These are phyloP conservation scores for Suillia variegata DNA, from an alignment of 2,888 invertebrate species.

Conservation along the genomic window DNA sequence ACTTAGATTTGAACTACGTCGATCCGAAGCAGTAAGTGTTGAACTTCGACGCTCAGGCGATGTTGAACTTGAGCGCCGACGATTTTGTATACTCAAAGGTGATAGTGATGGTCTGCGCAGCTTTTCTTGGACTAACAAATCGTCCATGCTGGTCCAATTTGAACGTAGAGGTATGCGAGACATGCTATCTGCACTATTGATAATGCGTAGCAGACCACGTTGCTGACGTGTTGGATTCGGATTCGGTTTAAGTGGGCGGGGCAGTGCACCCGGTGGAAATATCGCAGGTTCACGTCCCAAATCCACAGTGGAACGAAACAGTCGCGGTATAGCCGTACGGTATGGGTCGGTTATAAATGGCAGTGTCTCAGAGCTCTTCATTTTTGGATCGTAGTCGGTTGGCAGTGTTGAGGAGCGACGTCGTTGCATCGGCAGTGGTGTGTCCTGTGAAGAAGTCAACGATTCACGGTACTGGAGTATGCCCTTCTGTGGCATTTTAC, in stretches of 20 bases:
- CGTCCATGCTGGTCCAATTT: conserved; percentile 56
- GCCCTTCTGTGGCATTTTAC: conserved; percentile 50
- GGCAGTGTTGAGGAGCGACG: conserved; percentile 28
- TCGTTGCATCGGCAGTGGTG: conserved; percentile 28
- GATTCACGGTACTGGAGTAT: conserved; percentile 55
- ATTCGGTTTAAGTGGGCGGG: conserved; percentile 47
- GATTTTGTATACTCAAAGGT: conserved; percentile 31
- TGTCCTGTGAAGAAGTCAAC: conserved; percentile 48
- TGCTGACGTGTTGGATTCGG: conserved; percentile 59
- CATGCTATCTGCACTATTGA: conserved; percentile 46
- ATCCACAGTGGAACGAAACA: conserved; percentile 49
- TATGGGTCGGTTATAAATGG: conserved; percentile 52
- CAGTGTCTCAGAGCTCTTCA: conserved; percentile 51
- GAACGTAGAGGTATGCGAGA: conserved; percentile 48
- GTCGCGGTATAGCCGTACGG: conserved; percentile 48
- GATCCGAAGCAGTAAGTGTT: conserved; percentile 56
- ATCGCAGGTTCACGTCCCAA: conserved; percentile 40
- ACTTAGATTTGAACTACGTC: conserved; percentile 58
- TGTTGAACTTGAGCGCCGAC: conserved; percentile 54
- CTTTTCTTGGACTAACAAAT: conserved; percentile 39
- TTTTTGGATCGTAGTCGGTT: conserved; percentile 32
- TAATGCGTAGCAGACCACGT: conserved; percentile 52
- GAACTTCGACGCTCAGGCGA: conserved; percentile 59
- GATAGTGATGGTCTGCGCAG: conserved; percentile 33
- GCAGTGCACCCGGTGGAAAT: conserved; percentile 47